Evolutionary conservation across 23 tunicate genomes (phyloP).

Genomic region (Diplosoma virens): DNA sequence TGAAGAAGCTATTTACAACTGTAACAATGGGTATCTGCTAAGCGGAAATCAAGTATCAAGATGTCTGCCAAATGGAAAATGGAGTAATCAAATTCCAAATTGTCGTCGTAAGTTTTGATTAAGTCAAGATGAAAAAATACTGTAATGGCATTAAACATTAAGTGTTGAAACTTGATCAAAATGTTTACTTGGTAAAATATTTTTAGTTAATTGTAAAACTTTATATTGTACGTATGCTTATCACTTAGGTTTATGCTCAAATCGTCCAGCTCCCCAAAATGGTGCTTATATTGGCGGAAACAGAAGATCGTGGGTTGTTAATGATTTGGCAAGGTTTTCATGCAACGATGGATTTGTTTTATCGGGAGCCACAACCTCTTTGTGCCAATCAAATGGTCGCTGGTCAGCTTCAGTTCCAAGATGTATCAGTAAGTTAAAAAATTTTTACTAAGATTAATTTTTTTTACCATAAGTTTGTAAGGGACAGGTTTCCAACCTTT

Average conservation of each 20-base stretch:
- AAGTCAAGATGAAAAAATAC: too few species aligned
- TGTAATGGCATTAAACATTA: too few species aligned
- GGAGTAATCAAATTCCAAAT: background rate
- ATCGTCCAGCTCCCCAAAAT: conserved; percentile 9
- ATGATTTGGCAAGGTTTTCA: background rate
- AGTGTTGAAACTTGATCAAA: too few species aligned
- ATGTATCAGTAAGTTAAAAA: background rate
- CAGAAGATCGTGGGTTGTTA: background rate
- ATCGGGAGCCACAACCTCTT: background rate
- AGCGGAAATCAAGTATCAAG: background rate
- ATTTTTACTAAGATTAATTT: too few species aligned
- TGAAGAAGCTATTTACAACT: background rate
- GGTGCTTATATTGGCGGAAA: background rate
- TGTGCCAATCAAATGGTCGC: background rate
- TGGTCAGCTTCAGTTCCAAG: background rate
- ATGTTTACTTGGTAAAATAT: too few species aligned
- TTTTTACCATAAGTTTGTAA: too few species aligned
- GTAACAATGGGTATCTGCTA: background rate
- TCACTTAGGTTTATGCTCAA: background rate
- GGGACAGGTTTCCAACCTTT: too few species aligned
- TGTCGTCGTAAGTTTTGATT: too few species aligned
- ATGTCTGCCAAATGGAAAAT: background rate
- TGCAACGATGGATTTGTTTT: background rate
- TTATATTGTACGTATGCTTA: too few species aligned
- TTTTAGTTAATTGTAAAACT: too few species aligned